Evolutionary conservation across 1,140 invertebrate species (phyloP).

Genomic region (Sesamia nonagrioides): DNA sequence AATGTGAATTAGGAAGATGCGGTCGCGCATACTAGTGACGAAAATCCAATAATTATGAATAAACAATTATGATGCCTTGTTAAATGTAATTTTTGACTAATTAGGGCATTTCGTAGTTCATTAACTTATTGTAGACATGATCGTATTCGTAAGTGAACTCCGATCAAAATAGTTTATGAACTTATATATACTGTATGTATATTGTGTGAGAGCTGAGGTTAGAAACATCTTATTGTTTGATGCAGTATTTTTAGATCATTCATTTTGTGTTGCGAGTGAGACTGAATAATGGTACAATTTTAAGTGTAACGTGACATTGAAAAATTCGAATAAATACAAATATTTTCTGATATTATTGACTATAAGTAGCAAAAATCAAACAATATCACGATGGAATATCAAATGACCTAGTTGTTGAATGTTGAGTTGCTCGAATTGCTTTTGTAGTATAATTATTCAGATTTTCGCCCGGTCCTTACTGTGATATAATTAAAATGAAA

Average conservation of each 20-base stretch:
- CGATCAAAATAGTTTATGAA: conserved; percentile 83
- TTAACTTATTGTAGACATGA: conserved; percentile 79
- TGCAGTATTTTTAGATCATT: conserved; percentile 85
- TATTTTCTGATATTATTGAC: conserved; percentile 76
- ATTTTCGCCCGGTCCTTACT: conserved; percentile 85
- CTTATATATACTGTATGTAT: conserved; percentile 55
- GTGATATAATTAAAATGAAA: conserved; percentile 77
- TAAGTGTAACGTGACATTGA: conserved; percentile 74
- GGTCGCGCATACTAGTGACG: conserved; percentile 88
- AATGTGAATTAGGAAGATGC: conserved; percentile 86
- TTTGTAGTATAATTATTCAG: conserved; percentile 81
- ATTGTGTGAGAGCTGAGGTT: conserved; percentile 60
- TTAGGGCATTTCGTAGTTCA: conserved; percentile 85
- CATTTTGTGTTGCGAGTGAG: conserved; percentile 83
- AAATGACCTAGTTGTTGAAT: conserved; percentile 74
- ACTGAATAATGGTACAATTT: conserved; percentile 85
- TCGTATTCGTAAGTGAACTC: conserved; percentile 76
- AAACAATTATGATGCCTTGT: conserved; percentile 82
- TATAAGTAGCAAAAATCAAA: conserved; percentile 55
- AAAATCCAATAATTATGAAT: conserved; percentile 88
- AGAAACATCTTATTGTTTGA: conserved; percentile 72
- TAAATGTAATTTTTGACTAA: conserved; percentile 83
- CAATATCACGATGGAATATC: conserved; percentile 57
- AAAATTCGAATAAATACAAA: conserved; percentile 59
- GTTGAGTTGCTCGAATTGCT: conserved; percentile 82